Conservation (phyloP, 2,113 vertebrate genomes). For the Hypomesus transpacificus region DNA sequence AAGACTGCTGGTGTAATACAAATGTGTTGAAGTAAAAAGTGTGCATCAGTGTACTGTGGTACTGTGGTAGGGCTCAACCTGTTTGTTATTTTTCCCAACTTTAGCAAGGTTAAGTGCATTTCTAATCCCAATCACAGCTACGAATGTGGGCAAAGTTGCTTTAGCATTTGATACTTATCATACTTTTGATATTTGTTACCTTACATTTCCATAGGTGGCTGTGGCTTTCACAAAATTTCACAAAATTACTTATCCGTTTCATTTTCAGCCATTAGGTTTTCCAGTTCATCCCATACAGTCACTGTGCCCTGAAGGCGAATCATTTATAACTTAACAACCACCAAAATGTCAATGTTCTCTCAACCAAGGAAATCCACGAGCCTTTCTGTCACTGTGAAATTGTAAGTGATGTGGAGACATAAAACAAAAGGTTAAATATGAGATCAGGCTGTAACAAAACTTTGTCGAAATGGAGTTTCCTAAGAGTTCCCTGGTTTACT, state of each 20-base stretch:
- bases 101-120: conserved; percentile 19
- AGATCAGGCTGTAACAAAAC: conserved; percentile 22
- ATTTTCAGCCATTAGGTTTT: conserved; percentile 33
- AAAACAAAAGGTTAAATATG: conserved; percentile 64
- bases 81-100: background rate
- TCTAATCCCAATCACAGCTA: background rate
- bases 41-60: background rate
- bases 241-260: conserved; percentile 35
- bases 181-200: background rate
- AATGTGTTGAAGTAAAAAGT: conserved; percentile 5
- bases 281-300: background rate
- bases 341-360: conserved; percentile 60
- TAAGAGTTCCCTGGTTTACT: background rate
- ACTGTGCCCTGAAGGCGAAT: conserved; percentile 30
- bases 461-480: background rate
- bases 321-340: conserved; percentile 57
- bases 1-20: conserved; percentile 11
- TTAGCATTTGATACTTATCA: conserved; percentile 7
- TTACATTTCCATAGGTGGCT: background rate
- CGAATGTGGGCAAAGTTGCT: conserved; percentile 15
- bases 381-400: conserved; percentile 27
- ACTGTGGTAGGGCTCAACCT: background rate
- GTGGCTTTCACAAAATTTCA: conserved; percentile 19
- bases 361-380: conserved; percentile 42
- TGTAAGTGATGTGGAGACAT: conserved; percentile 47